Evolutionary conservation across 2,797 vertebrate genomes (phyloP).

Genomic region (Aldrovandia affinis): DNA sequence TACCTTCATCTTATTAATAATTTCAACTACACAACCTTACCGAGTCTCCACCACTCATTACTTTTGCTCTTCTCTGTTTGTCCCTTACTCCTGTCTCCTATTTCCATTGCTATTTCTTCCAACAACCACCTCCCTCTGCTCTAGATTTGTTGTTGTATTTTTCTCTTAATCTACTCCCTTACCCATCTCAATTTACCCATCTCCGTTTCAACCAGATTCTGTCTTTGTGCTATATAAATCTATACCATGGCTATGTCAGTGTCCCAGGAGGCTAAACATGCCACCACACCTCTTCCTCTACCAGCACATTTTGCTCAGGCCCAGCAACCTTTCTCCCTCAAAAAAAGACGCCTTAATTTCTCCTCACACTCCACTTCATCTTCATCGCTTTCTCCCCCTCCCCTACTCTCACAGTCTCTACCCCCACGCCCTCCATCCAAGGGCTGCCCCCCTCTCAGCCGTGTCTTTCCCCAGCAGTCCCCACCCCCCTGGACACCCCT

Average conservation of each 20-base stretch:
- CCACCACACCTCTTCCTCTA: slow-evolving; percentile 74
- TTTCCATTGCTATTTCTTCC: neutral
- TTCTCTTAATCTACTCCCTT: too few species aligned
- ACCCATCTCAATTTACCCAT: neutral
- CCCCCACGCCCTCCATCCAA: slow-evolving; percentile 83
- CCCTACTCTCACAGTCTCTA: slow-evolving; percentile 66
- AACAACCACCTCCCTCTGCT: neutral
- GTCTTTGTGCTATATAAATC: neutral
- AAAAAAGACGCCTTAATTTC: slow-evolving; percentile 71
- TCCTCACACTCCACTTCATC: slow-evolving; percentile 60
- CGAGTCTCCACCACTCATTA: neutral
- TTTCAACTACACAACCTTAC: neutral
- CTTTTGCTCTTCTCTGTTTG: neutral
- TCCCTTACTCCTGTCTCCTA: neutral
- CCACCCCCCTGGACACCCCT: slow-evolving; percentile 78
- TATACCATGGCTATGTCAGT: slow-evolving; percentile 71
- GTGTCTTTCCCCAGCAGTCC: slow-evolving; percentile 75
- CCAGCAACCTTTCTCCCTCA: slow-evolving; percentile 84
- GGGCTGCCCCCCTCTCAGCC: slow-evolving; percentile 75
- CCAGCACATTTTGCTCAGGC: slow-evolving; percentile 82
- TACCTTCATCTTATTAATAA: neutral
- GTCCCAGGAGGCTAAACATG: slow-evolving; percentile 65
- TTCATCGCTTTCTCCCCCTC: slow-evolving; percentile 57
- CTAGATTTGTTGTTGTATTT: neutral
- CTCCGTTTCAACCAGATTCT: neutral